Percentiles rank a stretch among this genome's conserved stretches.
Conservation (phyloP, 23 tunicate genomes). For the Halocynthia roretzi region DNA sequence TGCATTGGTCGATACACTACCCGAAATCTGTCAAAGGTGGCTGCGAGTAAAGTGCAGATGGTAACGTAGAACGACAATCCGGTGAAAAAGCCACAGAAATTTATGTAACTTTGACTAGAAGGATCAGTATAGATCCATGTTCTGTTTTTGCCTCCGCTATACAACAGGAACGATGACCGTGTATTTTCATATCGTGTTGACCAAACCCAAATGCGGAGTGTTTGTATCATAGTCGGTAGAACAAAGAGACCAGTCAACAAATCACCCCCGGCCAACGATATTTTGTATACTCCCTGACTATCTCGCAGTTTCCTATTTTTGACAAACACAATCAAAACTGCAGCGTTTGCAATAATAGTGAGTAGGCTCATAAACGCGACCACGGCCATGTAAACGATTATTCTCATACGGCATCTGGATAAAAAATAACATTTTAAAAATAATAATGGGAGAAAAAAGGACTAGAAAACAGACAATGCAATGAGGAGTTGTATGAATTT, state of each 20-base stretch:
- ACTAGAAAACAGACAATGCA: too few species aligned
- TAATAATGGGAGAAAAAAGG: too few species aligned
- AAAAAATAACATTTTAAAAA: too few species aligned
- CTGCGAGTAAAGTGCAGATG: constrained; percentile 6
- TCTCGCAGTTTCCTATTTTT: constrained; percentile 29
- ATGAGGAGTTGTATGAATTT: too few species aligned
- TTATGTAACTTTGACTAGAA: not conserved
- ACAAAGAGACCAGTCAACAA: constrained; percentile 34
- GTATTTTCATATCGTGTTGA: too few species aligned
- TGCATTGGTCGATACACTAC: constrained; percentile 20
- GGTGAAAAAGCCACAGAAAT: constrained; percentile 14
- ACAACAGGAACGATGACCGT: not conserved
- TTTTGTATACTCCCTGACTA: constrained; percentile 52
- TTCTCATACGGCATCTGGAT: constrained; percentile 17
- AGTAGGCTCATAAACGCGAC: constrained; percentile 3
- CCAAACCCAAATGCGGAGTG: not conserved
- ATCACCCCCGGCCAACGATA: constrained; percentile 40
- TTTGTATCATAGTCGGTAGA: constrained; percentile 25
- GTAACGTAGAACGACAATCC: constrained; percentile 3
- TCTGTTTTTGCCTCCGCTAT: not conserved
- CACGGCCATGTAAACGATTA: constrained; percentile 9
- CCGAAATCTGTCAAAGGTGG: constrained; percentile 18
- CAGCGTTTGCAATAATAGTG: not conserved
- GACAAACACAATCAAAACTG: not conserved
- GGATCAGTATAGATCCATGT: not conserved